Conservation (phyloP, 2,113 vertebrate genomes). For the Trogon melanurus region DNA sequence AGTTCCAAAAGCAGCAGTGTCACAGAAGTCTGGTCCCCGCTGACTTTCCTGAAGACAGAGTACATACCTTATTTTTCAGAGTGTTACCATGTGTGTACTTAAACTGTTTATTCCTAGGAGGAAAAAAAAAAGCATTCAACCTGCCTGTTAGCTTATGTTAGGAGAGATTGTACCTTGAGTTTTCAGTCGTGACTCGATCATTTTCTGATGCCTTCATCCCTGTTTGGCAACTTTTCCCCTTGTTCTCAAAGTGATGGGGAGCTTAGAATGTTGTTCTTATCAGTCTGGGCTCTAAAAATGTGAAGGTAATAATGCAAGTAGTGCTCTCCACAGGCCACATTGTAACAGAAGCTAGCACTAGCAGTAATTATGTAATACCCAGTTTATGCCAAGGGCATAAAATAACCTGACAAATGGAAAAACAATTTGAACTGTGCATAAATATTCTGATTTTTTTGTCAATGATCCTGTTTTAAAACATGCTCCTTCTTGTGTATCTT, state of each 20-base stretch:
- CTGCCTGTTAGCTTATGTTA: not conserved
- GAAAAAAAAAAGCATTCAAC: not conserved
- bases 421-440: not conserved
- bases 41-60: not conserved
- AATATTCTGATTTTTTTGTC: not conserved
- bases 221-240: not conserved
- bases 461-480: not conserved
- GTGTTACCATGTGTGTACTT: not conserved
- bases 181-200: not conserved
- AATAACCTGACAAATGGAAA: not conserved
- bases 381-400: not conserved
- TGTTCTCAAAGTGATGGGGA: not conserved
- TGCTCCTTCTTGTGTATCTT: not conserved
- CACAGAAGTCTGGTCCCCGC: not conserved
- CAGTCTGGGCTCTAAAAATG: not conserved
- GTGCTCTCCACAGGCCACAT: not conserved
- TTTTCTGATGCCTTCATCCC: not conserved
- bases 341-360: not conserved
- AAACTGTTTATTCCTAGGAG: not conserved
- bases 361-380: not conserved
- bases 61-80: not conserved
- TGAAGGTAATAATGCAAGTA: not conserved
- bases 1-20: not conserved
- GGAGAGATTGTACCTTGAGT: not conserved
- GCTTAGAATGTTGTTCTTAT: not conserved